phyloP scores from a whole-genome alignment of 1,140 invertebrate species.

The Oryctes rhinoceros region DNA sequence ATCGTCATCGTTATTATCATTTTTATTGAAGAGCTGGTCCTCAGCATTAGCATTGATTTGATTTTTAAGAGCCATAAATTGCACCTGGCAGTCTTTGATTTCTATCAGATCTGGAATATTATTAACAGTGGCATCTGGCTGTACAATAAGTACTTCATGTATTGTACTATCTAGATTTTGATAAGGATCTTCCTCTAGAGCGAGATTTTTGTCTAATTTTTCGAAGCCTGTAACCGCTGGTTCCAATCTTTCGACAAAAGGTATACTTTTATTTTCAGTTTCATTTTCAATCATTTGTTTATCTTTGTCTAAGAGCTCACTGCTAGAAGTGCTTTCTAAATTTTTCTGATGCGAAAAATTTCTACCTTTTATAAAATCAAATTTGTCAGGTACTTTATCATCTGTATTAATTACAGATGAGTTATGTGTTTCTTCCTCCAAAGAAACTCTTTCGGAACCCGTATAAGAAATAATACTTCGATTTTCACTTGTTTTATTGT shows the following conservation, averaged over 20 bases:
- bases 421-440: not conserved
- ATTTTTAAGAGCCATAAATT: not conserved
- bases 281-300: no score
- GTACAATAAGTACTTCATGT: no score
- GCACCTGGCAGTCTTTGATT: no score
- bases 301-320: no score
- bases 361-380: not conserved
- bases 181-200: no score
- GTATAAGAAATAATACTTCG: not conserved
- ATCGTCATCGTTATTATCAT: not conserved
- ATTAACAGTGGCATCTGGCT: no score
- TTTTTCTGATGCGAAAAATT: not conserved
- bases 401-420: not conserved
- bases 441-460: not conserved
- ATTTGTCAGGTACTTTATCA: conserved; percentile 23
- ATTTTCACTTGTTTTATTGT: not conserved
- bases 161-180: no score
- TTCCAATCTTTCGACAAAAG: no score
- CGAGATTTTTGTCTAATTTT: no score
- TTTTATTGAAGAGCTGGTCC: not conserved
- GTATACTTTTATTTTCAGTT: no score
- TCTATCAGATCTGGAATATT: no score
- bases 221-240: no score
- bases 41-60: not conserved
- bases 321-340: not conserved